Evolutionary conservation across 2,113 vertebrate genomes (phyloP), one percentile per base, ranked within the genome.

Genomic region (Amphiprion percula): DNA sequence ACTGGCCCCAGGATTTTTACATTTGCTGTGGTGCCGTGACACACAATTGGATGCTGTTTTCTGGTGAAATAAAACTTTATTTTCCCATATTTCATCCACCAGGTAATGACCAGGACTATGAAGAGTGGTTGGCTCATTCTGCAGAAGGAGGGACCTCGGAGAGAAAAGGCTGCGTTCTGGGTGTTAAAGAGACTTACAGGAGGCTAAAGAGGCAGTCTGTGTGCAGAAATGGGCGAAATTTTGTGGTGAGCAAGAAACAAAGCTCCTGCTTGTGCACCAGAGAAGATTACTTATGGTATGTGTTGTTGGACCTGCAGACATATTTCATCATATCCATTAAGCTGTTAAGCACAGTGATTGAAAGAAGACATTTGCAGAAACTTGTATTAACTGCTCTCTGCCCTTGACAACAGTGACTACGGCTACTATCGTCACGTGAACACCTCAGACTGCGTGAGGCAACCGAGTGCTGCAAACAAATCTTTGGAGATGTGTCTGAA

Each of bases 41-140:
- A 37, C 6, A 30, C 30, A 30, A 4, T 5, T 26, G 26, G 26
- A 26, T 26, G 26, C 3, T 33, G 30, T 33, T 33, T 33, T 33
- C 4, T 33, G 5, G 30, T 33, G 30, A 33, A 5, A 33, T 33
- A 33, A 44, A 44, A 10, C 10, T 10, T 44, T 3, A 44, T 44
- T 11, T 44, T 44, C 84, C 10, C 0, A 54, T 4, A 19, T 61
- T 6, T 49, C 0, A 24, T 77, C 61, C 1, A 8, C 12, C 84
- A 92, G 89, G 93, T 92, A 80, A 67, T 1, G 84, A 93, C 6
- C 54, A 70, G 59, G 93, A 96, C 90, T 97, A 96, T 83, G 91
- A 94, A 5, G 84, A 91, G 75, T 96, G 95, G 95, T 72, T 96
- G 86, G 95, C 95, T 68, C 95, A 94, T 74, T 91, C 94, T 6